Evolutionary conservation across 2,797 vertebrate species (phyloP).

Genomic region (Sebastes nivosus): DNA sequence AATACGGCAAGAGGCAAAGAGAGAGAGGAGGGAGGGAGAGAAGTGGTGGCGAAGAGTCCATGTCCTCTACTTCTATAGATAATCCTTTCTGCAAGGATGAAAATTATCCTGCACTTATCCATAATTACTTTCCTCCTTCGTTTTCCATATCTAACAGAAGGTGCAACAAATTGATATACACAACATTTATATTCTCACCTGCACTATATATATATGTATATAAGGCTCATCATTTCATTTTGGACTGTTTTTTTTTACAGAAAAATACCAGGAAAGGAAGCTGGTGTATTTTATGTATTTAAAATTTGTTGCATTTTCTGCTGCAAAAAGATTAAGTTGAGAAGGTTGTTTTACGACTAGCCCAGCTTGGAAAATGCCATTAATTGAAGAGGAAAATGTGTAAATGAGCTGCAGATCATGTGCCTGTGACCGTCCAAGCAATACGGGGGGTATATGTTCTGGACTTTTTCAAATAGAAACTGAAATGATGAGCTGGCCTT

Average conservation of each 20-base stretch:
- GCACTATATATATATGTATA: not conserved
- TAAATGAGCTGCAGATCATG: too few relatives aligned
- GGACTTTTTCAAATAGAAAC: too few relatives aligned
- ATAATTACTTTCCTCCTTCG: slow-evolving; percentile 74
- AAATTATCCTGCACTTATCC: slow-evolving; percentile 81
- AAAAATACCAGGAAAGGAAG: not conserved
- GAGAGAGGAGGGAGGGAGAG: slow-evolving; percentile 30
- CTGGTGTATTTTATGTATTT: not conserved
- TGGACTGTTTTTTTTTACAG: not conserved
- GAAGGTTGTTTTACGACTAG: not conserved
- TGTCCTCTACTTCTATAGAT: slow-evolving; percentile 75
- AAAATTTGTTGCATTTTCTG: not conserved
- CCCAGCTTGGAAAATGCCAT: not conserved
- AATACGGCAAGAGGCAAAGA: slow-evolving; percentile 65
- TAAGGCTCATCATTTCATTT: not conserved
- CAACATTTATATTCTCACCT: slow-evolving; percentile 34
- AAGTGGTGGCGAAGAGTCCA: slow-evolving; percentile 59
- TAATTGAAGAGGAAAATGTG: too few relatives aligned
- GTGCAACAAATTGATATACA: slow-evolving; percentile 55
- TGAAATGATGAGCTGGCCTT: too few relatives aligned
- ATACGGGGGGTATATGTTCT: too few relatives aligned
- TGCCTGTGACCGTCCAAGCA: too few relatives aligned
- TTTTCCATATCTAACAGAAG: slow-evolving; percentile 58
- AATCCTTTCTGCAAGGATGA: slow-evolving; percentile 77
- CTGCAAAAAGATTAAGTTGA: not conserved